These are phyloP conservation scores for Lucinisca nassula DNA, from an alignment of 2,888 invertebrate species.

Conservation along the genomic window DNA sequence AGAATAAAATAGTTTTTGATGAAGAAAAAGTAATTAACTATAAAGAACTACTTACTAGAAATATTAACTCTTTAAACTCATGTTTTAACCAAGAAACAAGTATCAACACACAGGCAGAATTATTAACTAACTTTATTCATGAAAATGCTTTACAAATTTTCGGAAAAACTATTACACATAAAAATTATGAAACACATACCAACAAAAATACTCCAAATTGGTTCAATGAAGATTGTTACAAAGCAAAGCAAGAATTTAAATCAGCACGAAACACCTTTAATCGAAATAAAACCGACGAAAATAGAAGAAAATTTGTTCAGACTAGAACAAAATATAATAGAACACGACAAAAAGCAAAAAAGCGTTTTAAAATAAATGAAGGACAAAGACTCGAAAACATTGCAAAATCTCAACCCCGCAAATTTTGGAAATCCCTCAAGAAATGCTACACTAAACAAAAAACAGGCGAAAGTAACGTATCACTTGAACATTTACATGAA, in stretches of 20 bases:
- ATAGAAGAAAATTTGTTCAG: neutral
- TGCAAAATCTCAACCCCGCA: neutral
- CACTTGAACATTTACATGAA: neutral
- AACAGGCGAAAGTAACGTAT: neutral
- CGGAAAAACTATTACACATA: neutral
- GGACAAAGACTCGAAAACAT: neutral
- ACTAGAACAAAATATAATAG: neutral
- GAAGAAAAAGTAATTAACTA: neutral
- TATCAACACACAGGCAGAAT: neutral
- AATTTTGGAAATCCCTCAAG: neutral
- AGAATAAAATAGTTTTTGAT: neutral
- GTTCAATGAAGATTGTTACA: neutral
- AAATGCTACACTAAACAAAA: neutral
- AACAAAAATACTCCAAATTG: neutral
- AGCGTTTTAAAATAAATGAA: neutral
- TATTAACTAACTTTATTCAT: neutral
- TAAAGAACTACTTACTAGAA: neutral
- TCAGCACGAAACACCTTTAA: neutral
- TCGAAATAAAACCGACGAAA: neutral
- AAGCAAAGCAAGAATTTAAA: neutral
- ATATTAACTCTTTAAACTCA: neutral
- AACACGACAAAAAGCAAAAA: neutral
- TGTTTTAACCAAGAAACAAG: neutral
- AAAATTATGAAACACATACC: neutral
- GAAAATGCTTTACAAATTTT: neutral